phyloP scores from a whole-genome alignment of 2,797 vertebrate genomes.

The Rhinophrynus dorsalis region DNA sequence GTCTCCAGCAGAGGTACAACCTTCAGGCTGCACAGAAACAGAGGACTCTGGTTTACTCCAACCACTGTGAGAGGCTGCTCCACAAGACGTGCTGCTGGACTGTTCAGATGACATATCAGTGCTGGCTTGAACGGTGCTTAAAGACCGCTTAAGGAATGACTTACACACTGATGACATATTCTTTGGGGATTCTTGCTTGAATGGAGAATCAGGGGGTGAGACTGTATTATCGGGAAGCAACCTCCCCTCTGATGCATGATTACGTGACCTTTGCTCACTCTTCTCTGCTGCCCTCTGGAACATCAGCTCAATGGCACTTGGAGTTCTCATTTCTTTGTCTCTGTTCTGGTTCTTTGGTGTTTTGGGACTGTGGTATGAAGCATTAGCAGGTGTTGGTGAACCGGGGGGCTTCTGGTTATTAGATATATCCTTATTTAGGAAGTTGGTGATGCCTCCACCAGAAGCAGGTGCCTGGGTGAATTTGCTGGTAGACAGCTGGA shows the following conservation, averaged over 20 bases:
- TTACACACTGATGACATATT: no score
- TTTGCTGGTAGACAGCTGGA: slow-evolving; percentile 85
- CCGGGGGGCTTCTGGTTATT: slow-evolving; percentile 58
- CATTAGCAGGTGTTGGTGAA: not conserved
- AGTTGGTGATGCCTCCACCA: slow-evolving; percentile 76
- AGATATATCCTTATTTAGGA: slow-evolving; percentile 73
- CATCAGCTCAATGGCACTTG: slow-evolving; percentile 75
- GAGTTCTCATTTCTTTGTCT: not conserved
- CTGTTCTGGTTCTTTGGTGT: not conserved
- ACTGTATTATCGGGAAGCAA: not conserved
- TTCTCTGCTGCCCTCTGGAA: slow-evolving; percentile 82
- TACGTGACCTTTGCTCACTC: no score
- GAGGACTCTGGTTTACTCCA: not conserved
- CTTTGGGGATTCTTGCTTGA: not conserved
- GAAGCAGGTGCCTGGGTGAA: slow-evolving; percentile 72
- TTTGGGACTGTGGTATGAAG: slow-evolving; percentile 36
- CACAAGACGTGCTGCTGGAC: no score
- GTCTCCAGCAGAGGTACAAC: not conserved
- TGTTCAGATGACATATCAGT: not conserved
- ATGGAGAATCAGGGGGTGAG: not conserved
- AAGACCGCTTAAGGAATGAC: not conserved
- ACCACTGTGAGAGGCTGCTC: no score
- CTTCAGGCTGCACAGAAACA: not conserved
- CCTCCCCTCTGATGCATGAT: not conserved
- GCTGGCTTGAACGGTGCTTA: not conserved